Evolutionary conservation across 1,140 invertebrate species (phyloP).

Genomic region (Atta texana): DNA sequence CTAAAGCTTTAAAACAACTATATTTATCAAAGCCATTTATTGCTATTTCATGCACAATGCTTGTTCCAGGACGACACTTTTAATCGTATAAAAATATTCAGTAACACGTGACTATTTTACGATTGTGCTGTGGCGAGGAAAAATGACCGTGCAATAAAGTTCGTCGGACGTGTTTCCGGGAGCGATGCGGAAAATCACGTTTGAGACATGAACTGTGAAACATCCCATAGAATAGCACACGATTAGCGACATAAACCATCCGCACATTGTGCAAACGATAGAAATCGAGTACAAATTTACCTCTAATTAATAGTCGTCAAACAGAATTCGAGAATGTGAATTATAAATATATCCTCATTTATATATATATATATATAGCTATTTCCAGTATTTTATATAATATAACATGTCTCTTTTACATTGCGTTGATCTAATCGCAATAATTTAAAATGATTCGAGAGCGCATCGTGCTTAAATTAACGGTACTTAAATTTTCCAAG

Average conservation of each 20-base stretch:
- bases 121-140: conserved; percentile 6
- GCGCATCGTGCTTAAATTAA: background rate
- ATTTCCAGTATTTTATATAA: conserved; percentile 6
- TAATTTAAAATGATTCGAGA: background rate
- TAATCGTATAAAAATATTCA: conserved; percentile 45
- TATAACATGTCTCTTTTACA: background rate
- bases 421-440: background rate
- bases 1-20: conserved; percentile 18
- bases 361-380: too few relatives aligned
- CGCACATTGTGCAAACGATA: background rate
- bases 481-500: background rate
- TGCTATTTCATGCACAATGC: conserved; percentile 2
- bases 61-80: conserved; percentile 5
- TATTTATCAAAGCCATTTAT: conserved; percentile 13
- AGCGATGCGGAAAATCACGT: conserved; percentile 47
- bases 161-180: conserved; percentile 26
- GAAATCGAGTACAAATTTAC: conserved; percentile 52
- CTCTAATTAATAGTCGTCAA: conserved; percentile 36
- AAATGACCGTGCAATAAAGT: conserved; percentile 49
- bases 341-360: conserved; percentile 23
- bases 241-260: conserved; percentile 46
- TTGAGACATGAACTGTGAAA: conserved; percentile 52
- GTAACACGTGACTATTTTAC: conserved; percentile 46
- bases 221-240: conserved; percentile 36
- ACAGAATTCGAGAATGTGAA: conserved; percentile 6